Percentiles rank a stretch among this genome's conserved stretches.
These are phyloP conservation scores for Bhutanitis thaidina DNA, from an alignment of 2,888 invertebrate genomes.

Conservation along the genomic window DNA sequence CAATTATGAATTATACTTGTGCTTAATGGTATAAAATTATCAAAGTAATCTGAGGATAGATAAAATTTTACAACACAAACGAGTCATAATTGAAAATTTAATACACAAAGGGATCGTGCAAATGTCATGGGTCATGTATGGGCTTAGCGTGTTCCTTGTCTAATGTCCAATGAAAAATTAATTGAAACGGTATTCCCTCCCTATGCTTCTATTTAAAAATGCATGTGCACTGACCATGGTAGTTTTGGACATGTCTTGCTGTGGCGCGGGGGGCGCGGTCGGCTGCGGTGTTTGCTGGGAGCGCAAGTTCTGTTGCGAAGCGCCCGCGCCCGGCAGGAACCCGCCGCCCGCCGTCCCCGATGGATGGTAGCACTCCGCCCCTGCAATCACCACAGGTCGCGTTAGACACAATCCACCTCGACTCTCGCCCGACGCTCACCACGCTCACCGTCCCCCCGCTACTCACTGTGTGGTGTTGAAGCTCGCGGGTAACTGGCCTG, in stretches of 20 bases:
- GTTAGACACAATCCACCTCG: too few relatives aligned
- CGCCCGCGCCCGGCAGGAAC: constrained; percentile 53
- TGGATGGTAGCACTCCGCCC: constrained; percentile 69
- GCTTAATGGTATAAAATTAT: too few relatives aligned
- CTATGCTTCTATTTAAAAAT: too few relatives aligned
- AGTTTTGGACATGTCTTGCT: constrained; percentile 64
- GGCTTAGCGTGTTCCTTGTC: too few relatives aligned
- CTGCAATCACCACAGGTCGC: constrained; percentile 46
- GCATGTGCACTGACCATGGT: constrained; percentile 47
- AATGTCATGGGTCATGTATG: too few relatives aligned
- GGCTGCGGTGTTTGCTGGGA: constrained; percentile 40
- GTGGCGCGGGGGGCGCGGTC: constrained; percentile 52
- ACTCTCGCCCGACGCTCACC: not conserved
- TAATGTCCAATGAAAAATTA: too few relatives aligned
- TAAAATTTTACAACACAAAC: too few relatives aligned
- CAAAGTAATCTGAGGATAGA: too few relatives aligned
- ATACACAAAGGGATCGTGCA: too few relatives aligned
- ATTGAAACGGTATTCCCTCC: too few relatives aligned
- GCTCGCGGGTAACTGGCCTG: constrained; percentile 71
- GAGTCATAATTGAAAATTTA: too few relatives aligned
- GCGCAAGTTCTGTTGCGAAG: constrained; percentile 51
- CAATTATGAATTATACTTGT: too few relatives aligned
- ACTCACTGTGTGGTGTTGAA: constrained; percentile 76
- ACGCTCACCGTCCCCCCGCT: not conserved
- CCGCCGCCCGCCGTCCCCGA: constrained; percentile 50